Percentiles rank a stretch among this genome's conserved stretches.
phyloP scores from a whole-genome alignment of 1,140 invertebrate genomes.

The Samia ricini region DNA sequence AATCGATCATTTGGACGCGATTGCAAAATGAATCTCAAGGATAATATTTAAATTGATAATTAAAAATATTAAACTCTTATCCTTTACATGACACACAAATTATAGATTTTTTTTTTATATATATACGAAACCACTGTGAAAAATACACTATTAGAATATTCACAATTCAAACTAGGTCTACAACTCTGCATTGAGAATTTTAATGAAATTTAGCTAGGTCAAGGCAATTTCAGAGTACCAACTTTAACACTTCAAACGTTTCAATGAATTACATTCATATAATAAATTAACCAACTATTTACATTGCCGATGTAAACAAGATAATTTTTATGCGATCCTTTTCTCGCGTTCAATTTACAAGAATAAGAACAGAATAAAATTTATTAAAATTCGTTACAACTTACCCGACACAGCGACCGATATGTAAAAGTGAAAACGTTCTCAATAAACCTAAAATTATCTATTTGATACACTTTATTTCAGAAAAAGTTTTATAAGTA shows the following conservation, averaged over 20 bases:
- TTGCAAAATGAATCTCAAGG: neutral
- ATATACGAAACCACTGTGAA: neutral
- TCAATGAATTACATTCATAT: neutral
- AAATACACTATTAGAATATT: neutral
- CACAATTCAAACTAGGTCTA: conserved; percentile 35
- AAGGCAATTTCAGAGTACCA: conserved; percentile 31
- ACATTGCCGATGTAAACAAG: neutral
- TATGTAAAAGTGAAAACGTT: neutral
- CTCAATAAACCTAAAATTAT: conserved; percentile 15
- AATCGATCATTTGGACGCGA: neutral
- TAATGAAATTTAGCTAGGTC: conserved; percentile 48
- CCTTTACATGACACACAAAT: neutral
- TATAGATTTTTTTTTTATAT: neutral
- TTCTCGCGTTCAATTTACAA: conserved; percentile 22
- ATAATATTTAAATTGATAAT: conserved; percentile 4
- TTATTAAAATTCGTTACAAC: conserved; percentile 29
- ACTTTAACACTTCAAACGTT: conserved; percentile 13
- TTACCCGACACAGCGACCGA: conserved; percentile 43
- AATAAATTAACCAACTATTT: neutral
- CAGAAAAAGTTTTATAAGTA: neutral
- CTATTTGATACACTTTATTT: conserved; percentile 11
- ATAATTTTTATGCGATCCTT: conserved; percentile 28
- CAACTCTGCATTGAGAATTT: conserved; percentile 41
- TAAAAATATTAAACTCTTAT: too few species aligned
- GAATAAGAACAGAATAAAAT: conserved; percentile 17